phyloP scores from a whole-genome alignment of 2,888 invertebrate species.

The Rotaria socialis region DNA sequence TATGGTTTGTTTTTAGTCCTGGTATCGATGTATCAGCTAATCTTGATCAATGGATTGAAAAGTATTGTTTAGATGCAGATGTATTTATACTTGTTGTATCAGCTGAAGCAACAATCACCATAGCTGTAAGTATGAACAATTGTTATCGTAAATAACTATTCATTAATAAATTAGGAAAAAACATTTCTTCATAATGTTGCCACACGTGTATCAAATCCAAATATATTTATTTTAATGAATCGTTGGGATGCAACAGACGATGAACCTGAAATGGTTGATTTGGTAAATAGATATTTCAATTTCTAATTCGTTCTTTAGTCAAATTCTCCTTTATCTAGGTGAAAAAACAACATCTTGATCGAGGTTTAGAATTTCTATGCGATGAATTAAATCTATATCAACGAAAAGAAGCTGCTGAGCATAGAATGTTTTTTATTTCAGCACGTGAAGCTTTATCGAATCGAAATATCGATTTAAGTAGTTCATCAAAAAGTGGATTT shows the following conservation, averaged over 20 bases:
- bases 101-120: conserved; percentile 95
- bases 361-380: conserved; percentile 86
- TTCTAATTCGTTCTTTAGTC: neutral
- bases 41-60: conserved; percentile 97
- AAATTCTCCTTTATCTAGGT: neutral
- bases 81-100: conserved; percentile 98
- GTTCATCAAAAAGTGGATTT: conserved; percentile 17
- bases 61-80: conserved; percentile 96
- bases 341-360: conserved; percentile 85
- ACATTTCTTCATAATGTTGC: conserved; percentile 99
- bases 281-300: conserved; percentile 66
- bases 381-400: conserved; percentile 89
- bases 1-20: conserved; percentile 67
- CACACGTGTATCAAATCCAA: conserved; percentile 88
- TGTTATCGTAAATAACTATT: neutral
- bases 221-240: conserved; percentile 96
- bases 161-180: conserved; percentile 72
- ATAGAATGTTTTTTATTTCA: conserved; percentile 94
- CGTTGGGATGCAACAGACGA: conserved; percentile 97
- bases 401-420: conserved; percentile 76
- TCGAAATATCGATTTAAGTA: conserved; percentile 40
- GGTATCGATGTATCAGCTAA: conserved; percentile 97
- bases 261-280: conserved; percentile 75
- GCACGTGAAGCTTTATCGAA: conserved; percentile 84
- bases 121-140: conserved; percentile 68